These are phyloP conservation scores for Villa cingulata DNA, from an alignment of 2,888 invertebrate genomes.

Conservation along the genomic window DNA sequence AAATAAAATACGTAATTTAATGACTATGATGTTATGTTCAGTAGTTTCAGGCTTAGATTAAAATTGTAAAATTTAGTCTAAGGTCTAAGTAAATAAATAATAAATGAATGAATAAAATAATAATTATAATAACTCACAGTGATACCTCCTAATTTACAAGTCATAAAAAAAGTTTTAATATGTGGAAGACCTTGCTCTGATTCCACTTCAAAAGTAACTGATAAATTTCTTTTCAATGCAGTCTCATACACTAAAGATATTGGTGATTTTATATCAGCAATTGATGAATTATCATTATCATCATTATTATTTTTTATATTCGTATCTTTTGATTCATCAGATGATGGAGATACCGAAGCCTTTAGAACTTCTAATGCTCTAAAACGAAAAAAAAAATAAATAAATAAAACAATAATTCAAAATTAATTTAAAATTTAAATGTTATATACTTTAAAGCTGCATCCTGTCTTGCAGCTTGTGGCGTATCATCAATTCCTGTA, in stretches of 20 bases:
- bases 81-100: too few species aligned
- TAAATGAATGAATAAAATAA: too few species aligned
- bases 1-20: too few species aligned
- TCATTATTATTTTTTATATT: slow-evolving; percentile 14
- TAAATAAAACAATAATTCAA: too few species aligned
- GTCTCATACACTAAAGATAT: slow-evolving; percentile 94
- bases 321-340: slow-evolving; percentile 3
- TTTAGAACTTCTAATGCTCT: slow-evolving; percentile 31
- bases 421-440: too few species aligned
- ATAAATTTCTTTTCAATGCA: slow-evolving; percentile 77
- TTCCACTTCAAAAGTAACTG: slow-evolving; percentile 78
- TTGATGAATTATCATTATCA: slow-evolving; percentile 39
- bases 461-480: slow-evolving; percentile 83
- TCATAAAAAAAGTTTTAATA: slow-evolving; percentile 73
- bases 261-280: slow-evolving; percentile 78
- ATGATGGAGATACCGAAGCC: slow-evolving; percentile 19
- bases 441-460: too few species aligned
- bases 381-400: too few species aligned
- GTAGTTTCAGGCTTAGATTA: too few species aligned
- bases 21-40: too few species aligned
- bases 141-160: slow-evolving; percentile 49
- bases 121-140: too few species aligned
- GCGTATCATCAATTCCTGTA: slow-evolving; percentile 72
- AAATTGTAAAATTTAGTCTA: too few species aligned
- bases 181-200: slow-evolving; percentile 92